Base-by-base conservation (phyloP, 2,888 invertebrate species). In the Mimumesa dahlbomi region DNA sequence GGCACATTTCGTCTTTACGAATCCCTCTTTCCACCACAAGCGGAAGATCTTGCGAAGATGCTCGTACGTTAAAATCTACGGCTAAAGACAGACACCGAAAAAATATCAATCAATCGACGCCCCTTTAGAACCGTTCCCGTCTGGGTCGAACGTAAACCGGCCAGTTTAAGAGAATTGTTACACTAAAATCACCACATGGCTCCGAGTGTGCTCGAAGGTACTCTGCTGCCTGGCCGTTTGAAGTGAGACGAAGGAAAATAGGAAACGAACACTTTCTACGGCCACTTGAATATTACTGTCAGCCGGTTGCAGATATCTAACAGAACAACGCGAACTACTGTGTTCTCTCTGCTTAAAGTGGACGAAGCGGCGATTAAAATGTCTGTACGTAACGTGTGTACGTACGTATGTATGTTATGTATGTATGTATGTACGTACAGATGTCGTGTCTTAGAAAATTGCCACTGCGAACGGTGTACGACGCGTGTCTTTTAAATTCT, bases 71-170 rank as follows among this genome's bases (percentile, higher is more conserved):
- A 57, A 67, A 65, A 66, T 73, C 74, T 52, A 53, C 54, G 34
- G 58, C 57, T 67, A 68, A 76, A 81, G 77, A 74, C 75, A 73
- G 73, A 65, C 70, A 69, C 76, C 74, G 77, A 64, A 78, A 74
- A 79, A 77, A 81, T 85, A 86, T 87, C 85, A 85, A 87, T 88
- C 88, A 85, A 84, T 88, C 87, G 81, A 69, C 84, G 83, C 82
- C 79, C 79, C 82, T 84, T 85, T 88, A 82, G 75, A 73, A 77
- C 68, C 75, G 76, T 71, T 73, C 64, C 76, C 70, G 70, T 45
- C 48, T 56, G 66, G 25, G 50, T 54, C 29, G 63, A 77, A 76
- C 68, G 78, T 81, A 83, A 84, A 82, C 78, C 76, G 48, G 58
- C 65, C 70, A 67, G 61, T 76, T 84, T 81, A 73, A 82, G 79